Evolutionary conservation across 2,888 invertebrate species (phyloP), one percentile per base, ranked within the genome.

Genomic region (Lacanobia oleracea): DNA sequence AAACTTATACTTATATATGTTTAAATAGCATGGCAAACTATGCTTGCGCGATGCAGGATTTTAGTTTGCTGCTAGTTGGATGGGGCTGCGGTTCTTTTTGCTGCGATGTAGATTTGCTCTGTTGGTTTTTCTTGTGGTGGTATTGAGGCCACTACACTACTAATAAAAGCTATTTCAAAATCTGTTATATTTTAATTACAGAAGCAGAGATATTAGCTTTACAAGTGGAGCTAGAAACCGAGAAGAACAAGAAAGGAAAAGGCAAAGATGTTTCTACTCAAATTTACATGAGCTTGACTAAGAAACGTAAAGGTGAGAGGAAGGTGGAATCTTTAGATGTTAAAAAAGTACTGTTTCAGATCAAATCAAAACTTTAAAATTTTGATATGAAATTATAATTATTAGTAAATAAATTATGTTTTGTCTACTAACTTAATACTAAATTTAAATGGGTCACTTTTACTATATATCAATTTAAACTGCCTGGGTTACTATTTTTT

Each of bases 191-290:
- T 23, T 54, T 10, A 48, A 71, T 90, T 90, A 67, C 90, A 96
- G 96, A 93, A 88, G 91, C 95, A 66, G 93, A 95, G 87, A 92
- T 96, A 77, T 88, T 95, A 72, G 94, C 95, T 1, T 82, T 95
- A 8, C 93, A 94, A 90, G 93, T 95, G 0, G 89, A 94, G 88
- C 86, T 95, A 60, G 93, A 95, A 75, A 81, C 86, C 51, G 77
- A 79, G 43, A 89, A 89, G 74, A 87, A 86, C 62, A 86, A 84
- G 10, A 89, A 87, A 67, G 61, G 79, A n/a, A 87, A 83, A 51
- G 91, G 86, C 77, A 94, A 92, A 88, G 95, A 96, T 93, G 95
- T 90, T 63, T 91, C 94, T 59, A 92, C 94, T 63, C 95, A 96
- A 90, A 94, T 94, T 53, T 89, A 89, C 72, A 83, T 91, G 79